A percentile compares a stretch with the other conserved stretches of the same genome.
These are phyloP conservation scores for Ramazzottius varieornatus DNA, from an alignment of 2,888 invertebrate species.

Conservation along the genomic window DNA sequence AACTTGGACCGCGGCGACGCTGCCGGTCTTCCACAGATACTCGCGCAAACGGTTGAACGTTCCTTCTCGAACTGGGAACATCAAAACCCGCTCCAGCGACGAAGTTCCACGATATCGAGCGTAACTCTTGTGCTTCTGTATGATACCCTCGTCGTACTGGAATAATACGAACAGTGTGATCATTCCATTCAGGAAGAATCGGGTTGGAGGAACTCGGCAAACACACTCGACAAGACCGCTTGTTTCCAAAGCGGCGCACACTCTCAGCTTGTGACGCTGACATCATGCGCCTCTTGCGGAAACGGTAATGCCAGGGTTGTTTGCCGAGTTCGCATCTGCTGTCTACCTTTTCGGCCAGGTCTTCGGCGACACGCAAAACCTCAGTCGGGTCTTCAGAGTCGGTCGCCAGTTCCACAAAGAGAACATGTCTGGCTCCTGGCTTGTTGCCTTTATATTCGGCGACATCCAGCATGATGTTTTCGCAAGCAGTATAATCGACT, in stretches of 20 bases:
- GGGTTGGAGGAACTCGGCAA: too few relatives aligned
- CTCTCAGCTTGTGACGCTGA: too few relatives aligned
- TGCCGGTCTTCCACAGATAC: neutral
- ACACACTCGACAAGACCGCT: too few relatives aligned
- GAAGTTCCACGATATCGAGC: neutral
- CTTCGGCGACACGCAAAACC: too few relatives aligned
- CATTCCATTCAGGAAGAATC: too few relatives aligned
- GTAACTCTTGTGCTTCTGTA: neutral
- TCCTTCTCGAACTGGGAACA: neutral
- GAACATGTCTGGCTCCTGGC: too few relatives aligned
- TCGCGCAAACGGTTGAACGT: neutral
- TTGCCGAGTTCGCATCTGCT: too few relatives aligned
- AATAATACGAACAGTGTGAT: neutral
- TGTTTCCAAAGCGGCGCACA: too few relatives aligned
- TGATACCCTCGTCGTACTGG: neutral
- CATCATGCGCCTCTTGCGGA: too few relatives aligned
- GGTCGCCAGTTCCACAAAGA: neutral
- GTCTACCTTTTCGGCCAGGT: too few relatives aligned
- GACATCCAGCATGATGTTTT: neutral
- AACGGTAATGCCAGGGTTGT: too few relatives aligned
- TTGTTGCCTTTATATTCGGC: neutral
- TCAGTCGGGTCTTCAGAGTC: neutral
- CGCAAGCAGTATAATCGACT: neutral
- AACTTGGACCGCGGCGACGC: neutral
- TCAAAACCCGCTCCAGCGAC: neutral